These are phyloP conservation scores for Acyrthosiphon pisum DNA, from an alignment of 1,140 invertebrate species.

Conservation along the genomic window DNA sequence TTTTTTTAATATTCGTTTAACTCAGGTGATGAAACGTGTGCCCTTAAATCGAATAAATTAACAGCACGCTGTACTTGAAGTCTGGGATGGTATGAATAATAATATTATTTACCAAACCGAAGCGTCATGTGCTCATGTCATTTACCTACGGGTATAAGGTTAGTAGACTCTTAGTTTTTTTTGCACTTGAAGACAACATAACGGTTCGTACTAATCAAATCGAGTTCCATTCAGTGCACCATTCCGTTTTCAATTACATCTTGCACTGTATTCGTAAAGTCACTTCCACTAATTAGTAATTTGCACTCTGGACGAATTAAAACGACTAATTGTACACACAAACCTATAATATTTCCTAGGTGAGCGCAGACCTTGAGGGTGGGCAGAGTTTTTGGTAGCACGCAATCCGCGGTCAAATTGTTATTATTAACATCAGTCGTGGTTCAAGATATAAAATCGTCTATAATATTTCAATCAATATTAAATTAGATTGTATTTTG, in stretches of 20 bases:
- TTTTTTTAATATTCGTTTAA: not conserved
- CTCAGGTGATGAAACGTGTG: not conserved
- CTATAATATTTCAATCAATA: not conserved
- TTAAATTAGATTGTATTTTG: not conserved
- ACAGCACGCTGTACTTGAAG: not conserved
- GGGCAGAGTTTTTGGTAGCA: not conserved
- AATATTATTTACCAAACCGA: not conserved
- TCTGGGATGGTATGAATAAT: not conserved
- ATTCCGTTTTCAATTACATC: not conserved
- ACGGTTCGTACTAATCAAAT: slow-evolving; percentile 5
- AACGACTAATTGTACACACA: not conserved
- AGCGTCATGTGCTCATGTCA: not conserved
- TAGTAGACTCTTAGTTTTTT: not conserved
- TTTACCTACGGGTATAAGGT: not conserved
- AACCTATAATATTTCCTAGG: not conserved
- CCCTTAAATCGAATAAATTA: not conserved
- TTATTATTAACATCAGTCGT: not conserved
- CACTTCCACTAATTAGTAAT: not conserved
- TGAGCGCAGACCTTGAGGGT: not conserved
- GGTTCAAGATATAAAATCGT: not conserved
- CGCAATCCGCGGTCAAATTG: not conserved
- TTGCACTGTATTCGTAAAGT: not conserved
- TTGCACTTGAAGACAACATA: not conserved
- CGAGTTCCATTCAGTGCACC: not conserved
- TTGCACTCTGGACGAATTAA: not conserved